Evolutionary conservation across 1,140 invertebrate genomes (phyloP).

Genomic region (Hestina assimilis): DNA sequence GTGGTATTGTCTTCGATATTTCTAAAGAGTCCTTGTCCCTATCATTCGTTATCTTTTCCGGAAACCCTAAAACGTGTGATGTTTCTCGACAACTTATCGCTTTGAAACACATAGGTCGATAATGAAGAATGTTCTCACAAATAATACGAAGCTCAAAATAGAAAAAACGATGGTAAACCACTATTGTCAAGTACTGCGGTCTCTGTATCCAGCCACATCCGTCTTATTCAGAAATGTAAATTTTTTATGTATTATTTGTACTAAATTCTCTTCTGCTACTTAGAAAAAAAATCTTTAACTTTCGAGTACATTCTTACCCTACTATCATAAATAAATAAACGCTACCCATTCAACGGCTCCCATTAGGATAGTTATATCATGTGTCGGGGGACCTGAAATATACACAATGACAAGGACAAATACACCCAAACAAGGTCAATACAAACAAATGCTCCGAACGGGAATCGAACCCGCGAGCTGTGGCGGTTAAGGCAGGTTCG

Average conservation of each 20-base stretch:
- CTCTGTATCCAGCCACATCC: neutral
- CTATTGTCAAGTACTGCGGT: neutral
- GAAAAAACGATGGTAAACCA: neutral
- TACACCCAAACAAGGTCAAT: no score
- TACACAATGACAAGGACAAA: no score
- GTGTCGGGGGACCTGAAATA: no score
- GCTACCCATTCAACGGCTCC: no score
- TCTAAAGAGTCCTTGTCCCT: neutral
- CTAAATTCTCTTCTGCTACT: no score
- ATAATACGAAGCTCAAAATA: neutral
- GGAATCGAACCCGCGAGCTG: no score
- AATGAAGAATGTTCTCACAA: neutral
- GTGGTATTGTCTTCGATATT: neutral
- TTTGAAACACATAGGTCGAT: neutral
- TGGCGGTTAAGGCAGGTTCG: no score
- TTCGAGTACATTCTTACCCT: no score
- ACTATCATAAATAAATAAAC: no score
- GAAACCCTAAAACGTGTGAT: conserved; percentile 40
- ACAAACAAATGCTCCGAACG: no score
- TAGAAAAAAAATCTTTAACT: no score
- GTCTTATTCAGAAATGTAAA: neutral
- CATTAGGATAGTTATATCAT: no score
- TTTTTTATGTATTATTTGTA: neutral
- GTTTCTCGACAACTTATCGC: conserved; percentile 36
- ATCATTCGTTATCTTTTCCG: conserved; percentile 20